Percentiles rank a stretch among this genome's conserved stretches.
phyloP scores from a whole-genome alignment of 2,797 vertebrate species.

The Falco concolor region DNA sequence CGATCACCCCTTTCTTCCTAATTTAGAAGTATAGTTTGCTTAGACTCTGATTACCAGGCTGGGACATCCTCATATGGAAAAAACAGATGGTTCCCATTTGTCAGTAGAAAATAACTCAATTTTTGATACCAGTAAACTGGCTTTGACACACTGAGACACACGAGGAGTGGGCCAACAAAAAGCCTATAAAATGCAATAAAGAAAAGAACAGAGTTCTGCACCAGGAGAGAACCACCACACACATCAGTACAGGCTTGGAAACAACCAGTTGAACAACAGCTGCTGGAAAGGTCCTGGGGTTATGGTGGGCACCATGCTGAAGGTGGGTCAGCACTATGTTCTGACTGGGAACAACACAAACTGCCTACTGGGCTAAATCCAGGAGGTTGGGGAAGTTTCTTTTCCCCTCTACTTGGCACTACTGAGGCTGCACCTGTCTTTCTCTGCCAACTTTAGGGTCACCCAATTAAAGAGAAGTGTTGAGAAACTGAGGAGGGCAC shows the following conservation, averaged over 20 bases:
- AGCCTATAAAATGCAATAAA: not conserved
- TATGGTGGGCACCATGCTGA: not conserved
- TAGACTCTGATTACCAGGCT: not conserved
- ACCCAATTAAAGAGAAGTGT: not conserved
- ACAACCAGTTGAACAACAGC: not conserved
- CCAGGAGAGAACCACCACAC: not conserved
- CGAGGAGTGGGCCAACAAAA: not conserved
- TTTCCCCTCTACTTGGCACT: not conserved
- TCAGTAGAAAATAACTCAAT: not conserved
- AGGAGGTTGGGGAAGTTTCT: not conserved
- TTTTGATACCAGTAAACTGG: not conserved
- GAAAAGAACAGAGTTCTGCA: not conserved
- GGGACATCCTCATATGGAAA: not conserved
- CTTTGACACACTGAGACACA: not conserved
- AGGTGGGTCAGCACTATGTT: not conserved
- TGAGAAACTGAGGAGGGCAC: not conserved
- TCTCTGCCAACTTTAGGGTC: not conserved
- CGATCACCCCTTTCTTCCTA: not conserved
- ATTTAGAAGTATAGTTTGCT: not conserved
- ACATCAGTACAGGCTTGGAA: not conserved
- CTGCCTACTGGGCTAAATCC: not conserved
- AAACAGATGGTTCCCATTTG: not conserved
- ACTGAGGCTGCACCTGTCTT: not conserved
- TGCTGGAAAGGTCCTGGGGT: not conserved
- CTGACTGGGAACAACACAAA: not conserved